phyloP scores from a whole-genome alignment of 2,888 invertebrate species.

The Machimus rusticus region DNA sequence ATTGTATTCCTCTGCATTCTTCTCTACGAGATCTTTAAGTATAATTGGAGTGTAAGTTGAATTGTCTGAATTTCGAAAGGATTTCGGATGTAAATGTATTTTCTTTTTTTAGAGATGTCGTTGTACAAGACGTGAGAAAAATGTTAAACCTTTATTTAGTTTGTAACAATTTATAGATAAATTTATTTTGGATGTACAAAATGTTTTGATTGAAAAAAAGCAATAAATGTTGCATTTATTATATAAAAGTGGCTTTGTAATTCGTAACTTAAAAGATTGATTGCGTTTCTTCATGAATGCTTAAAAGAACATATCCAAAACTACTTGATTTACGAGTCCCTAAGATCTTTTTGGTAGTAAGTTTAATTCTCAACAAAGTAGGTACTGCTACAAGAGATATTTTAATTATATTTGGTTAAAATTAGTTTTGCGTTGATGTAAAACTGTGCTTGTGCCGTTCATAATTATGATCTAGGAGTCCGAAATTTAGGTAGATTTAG shows the following conservation, averaged over 20 bases:
- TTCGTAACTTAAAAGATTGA: no score
- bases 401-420: no score
- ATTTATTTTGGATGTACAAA: not conserved
- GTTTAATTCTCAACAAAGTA: no score
- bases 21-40: not conserved
- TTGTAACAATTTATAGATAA: not conserved
- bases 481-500: no score
- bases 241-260: not conserved
- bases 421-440: no score
- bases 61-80: not conserved
- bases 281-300: no score
- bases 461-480: no score
- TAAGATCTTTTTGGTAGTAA: no score
- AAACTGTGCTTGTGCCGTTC: no score
- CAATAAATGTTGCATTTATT: not conserved
- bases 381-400: no score
- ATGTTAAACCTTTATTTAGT: not conserved
- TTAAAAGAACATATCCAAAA: no score
- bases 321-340: no score
- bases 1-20: not conserved
- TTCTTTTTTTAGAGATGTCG: not conserved
- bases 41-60: not conserved
- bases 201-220: not conserved
- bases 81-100: not conserved
- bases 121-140: not conserved